Conservation (phyloP, 1,140 invertebrate genomes). For the Prorops nasuta region DNA sequence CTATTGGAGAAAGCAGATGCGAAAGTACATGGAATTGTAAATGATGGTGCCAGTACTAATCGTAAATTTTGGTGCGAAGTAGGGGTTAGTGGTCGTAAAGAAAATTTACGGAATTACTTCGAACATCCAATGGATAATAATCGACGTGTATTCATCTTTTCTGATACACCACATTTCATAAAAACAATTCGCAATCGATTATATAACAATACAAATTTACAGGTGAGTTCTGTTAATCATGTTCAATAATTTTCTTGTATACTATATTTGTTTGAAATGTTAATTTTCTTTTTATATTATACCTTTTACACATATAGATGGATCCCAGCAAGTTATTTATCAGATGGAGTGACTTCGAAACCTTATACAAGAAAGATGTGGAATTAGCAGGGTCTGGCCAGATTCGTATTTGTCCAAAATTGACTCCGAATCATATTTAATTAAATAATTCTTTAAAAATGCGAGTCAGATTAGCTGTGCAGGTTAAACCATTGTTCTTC, state of each 20-base stretch:
- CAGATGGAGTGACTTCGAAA: slow-evolving; percentile 13
- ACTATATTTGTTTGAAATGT: too few relatives aligned
- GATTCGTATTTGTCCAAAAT: too few relatives aligned
- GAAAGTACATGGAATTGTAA: too few relatives aligned
- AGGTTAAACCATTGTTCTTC: slow-evolving; percentile 7
- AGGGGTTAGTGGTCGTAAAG: slow-evolving; percentile 6
- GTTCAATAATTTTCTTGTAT: too few relatives aligned
- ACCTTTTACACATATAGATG: slow-evolving; percentile 1
- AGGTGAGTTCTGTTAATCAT: neutral
- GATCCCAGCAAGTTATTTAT: slow-evolving; percentile 7
- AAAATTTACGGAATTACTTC: slow-evolving; percentile 10
- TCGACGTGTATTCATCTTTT: slow-evolving; percentile 12
- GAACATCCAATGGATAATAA: slow-evolving; percentile 7
- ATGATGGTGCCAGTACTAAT: too few relatives aligned
- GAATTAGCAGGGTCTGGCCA: too few relatives aligned
- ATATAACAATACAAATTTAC: slow-evolving; percentile 10
- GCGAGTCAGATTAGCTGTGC: slow-evolving; percentile 12
- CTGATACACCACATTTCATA: slow-evolving; percentile 10
- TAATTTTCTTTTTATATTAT: slow-evolving; percentile 1
- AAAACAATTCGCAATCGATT: slow-evolving; percentile 3
- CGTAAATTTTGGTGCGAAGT: slow-evolving; percentile 11
- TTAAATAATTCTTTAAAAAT: too few relatives aligned
- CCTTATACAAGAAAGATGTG: slow-evolving; percentile 5
- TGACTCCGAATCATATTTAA: slow-evolving; percentile 6
- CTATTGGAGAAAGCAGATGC: slow-evolving; percentile 13